Evolutionary conservation across 53 echinoderm and acorn worm species (phyloP).

Genomic region (Temnopleurus reevesii): DNA sequence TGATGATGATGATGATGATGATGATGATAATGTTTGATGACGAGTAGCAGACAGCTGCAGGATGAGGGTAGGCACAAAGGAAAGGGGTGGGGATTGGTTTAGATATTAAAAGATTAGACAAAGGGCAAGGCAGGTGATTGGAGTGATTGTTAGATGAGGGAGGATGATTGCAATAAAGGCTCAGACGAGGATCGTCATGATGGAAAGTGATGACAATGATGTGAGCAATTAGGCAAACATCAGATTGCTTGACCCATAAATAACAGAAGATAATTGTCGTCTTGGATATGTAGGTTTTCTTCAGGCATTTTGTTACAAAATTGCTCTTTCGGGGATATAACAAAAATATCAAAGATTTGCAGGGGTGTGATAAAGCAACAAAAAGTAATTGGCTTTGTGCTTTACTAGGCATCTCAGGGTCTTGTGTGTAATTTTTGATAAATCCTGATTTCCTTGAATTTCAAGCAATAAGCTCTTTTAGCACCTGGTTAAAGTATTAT

Average conservation of each 20-base stretch:
- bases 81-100: not conserved
- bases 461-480: no score
- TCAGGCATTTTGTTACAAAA: not conserved
- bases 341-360: no score
- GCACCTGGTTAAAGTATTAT: no score
- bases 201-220: not conserved
- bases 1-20: no score
- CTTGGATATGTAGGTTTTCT: not conserved
- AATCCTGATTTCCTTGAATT: no score
- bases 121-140: not conserved
- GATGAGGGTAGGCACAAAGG: not conserved
- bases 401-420: no score
- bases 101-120: conserved; percentile 17
- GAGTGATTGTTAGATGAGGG: not conserved
- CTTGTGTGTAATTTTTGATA: no score
- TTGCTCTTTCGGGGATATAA: no score
- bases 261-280: not conserved
- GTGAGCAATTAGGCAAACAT: not conserved
- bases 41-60: not conserved
- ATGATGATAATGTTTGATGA: no score
- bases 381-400: no score
- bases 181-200: not conserved
- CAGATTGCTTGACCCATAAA: not conserved
- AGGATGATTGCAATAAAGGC: no score
- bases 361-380: no score